Evolutionary conservation across 2,113 vertebrate genomes (phyloP), one percentile per base, ranked within the genome.

Genomic region (Procavia capensis): DNA sequence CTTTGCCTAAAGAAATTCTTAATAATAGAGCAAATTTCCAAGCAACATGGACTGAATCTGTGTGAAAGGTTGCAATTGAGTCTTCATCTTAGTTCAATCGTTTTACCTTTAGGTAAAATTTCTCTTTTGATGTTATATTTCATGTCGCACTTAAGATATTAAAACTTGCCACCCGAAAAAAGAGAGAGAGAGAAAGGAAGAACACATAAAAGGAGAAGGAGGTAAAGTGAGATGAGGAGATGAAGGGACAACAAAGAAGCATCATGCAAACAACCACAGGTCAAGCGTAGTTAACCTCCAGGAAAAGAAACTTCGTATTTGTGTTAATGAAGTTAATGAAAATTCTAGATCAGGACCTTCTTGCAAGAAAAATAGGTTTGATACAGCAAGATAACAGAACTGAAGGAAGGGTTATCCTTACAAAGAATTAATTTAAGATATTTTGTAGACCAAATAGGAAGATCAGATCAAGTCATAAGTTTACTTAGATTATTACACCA

Each of bases 371-470:
- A 93, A 11, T 1, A 85, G 36, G 36, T 41, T 75, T 59, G 10
- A 84, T 63, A 64, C 3, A 85, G 20, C 5, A 79, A 91, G 94
- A 89, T 64, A 75, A 25, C 22, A 89, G 34, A 41, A 54, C 45
- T 92, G 63, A 94, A 72, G 88, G 31, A 92, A 63, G 43, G 22
- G 25, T 61, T 82, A 95, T 22, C 92, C 45, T 57, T 24, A 16
- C 45, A 87, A 85, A 76, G n/a, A 90, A 5, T 24, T 87, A 19
- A 68, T 54, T 91, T 1, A 64, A 83, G 2, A 70, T 74, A 93
- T 92, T 66, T 80, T 45, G 29, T 59, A 74, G 31, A 5, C 10
- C 57, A 31, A 29, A 84, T 29, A 76, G 29, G 10, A 96, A 93
- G 6, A 7, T 83, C 86, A 86, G 9, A 94, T 45, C 70, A 17